Base-by-base conservation (phyloP, 2,113 vertebrate species). In the Tyto alba region DNA sequence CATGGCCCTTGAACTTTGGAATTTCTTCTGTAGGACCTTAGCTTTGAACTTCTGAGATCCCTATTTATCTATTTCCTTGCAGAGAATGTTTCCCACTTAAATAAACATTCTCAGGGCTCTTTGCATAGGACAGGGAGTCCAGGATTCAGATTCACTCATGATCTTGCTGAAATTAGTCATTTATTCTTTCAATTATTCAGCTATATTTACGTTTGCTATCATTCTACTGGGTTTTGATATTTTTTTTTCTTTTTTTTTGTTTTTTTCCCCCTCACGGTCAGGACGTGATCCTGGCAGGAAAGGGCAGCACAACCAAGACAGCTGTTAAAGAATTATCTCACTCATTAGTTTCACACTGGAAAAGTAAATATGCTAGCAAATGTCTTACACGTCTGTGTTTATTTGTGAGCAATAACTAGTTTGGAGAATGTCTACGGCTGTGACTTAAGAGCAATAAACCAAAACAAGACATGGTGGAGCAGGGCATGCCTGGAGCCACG, bases 251-350 rank as follows among this genome's bases (percentile, higher is more conserved):
- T 10, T 7, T 7, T 90, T 48, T 21, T 10, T 7, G 6, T 90
- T 78, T 30, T 43, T 68, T 78, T 57, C n/a, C n/a, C n/a, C n/a
- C n/a, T n/a, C n/a, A n/a, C n/a, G n/a, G n/a, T 92, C 53, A 72
- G 91, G 95, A n/a, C 89, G 69, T 63, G 85, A 93, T 95, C 77
- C 85, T 95, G 76, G n/a, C 53, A 96, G 88, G 68, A 96, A 97
- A 95, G 59, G 84, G n/a, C 69, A 96, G 75, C 88, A 83, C 63
- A 97, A 75, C 47, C 79, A 47, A 68, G 83, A 82, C 97, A 97
- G 97, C 92, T 97, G 97, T 93, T 97, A 76, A 95, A 89, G 95
- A 97, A 97, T 97, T 90, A 97, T 85, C 80, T 96, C 98, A 98
- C 91, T 97, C 97, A 94, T 96, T 97, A 97, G 64, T 79, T 97